Evolutionary conservation across 2,888 invertebrate species (phyloP), one percentile per base, ranked within the genome.

Genomic region (Malachius bipustulatus): DNA sequence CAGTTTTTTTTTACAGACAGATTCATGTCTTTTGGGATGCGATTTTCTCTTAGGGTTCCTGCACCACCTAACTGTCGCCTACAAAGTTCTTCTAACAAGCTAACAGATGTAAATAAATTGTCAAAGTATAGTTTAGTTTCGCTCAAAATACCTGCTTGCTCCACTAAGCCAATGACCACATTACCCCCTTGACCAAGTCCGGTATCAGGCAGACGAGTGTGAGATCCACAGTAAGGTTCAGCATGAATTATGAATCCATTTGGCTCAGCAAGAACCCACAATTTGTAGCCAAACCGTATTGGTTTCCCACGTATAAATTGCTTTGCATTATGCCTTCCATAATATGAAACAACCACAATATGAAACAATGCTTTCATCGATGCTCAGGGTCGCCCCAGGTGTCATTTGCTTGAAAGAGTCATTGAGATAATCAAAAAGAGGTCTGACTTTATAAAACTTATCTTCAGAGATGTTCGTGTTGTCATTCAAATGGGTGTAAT

Each of bases 61-160:
- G 24, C n/a, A 19, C 24, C 24, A 19, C 24, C 24, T 19, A 19
- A n/a, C 6, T 19, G 6, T 19, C 24, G 6, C n/a, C n/a, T 6
- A 19, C 24, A 19, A n/a, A n/a, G n/a, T n/a, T n/a, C n/a, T n/a
- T n/a, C n/a, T 19, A 38, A 30, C 15, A 38, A 26, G 11, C 13
- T 13, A 10, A 35, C 35, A 16, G 38, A 38, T 4, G 31, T 35
- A 24, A 35, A 35, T 38, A 38, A 24, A 35, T 38, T 38, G 19
- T 38, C 38, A 26, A 30, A 38, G 26, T 38, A 38, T 3, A 38
- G 16, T 19, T 24, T 16, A 16, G 30, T 15, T 3, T 35, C 38
- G 14, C 24, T 35, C 11, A 26, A 9, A 11, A 38, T 14, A 15
- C 15, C 15, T 26, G 30, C 29, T 24, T 38, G 34, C 9, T 38